Evolutionary conservation across 2,888 invertebrate species (phyloP).

Genomic region (Timandra comae): DNA sequence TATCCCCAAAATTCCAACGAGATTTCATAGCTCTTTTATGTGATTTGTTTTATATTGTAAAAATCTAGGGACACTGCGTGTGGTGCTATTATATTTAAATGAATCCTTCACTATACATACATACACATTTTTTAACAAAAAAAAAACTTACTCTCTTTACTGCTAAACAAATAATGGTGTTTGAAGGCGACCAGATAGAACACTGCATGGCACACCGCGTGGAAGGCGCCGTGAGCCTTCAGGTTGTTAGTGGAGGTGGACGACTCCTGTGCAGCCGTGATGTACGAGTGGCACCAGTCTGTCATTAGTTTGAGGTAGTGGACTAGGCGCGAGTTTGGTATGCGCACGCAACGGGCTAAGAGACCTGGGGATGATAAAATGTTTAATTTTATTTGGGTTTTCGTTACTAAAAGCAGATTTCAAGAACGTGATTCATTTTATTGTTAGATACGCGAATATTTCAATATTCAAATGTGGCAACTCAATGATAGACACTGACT

Average conservation of each 20-base stretch:
- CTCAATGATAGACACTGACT: no score
- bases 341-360: conserved; percentile 57
- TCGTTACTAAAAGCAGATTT: no score
- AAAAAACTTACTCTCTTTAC: conserved; percentile 82
- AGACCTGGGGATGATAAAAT: conserved; percentile 42
- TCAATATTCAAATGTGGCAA: no score
- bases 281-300: conserved; percentile 91
- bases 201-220: conserved; percentile 92
- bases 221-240: conserved; percentile 91
- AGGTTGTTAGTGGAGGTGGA: conserved; percentile 43
- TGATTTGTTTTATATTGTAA: not conserved
- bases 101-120: not conserved
- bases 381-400: no score
- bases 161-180: conserved; percentile 87
- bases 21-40: not conserved
- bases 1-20: no score
- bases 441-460: no score
- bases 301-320: conserved; percentile 81
- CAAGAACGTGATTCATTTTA: no score
- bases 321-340: conserved; percentile 54
- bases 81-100: not conserved
- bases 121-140: not conserved
- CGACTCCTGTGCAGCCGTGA: conserved; percentile 79
- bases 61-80: no score
- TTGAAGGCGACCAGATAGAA: conserved; percentile 96